Base-by-base conservation (phyloP, 1,140 invertebrate genomes). In the Listronotus oregonensis region DNA sequence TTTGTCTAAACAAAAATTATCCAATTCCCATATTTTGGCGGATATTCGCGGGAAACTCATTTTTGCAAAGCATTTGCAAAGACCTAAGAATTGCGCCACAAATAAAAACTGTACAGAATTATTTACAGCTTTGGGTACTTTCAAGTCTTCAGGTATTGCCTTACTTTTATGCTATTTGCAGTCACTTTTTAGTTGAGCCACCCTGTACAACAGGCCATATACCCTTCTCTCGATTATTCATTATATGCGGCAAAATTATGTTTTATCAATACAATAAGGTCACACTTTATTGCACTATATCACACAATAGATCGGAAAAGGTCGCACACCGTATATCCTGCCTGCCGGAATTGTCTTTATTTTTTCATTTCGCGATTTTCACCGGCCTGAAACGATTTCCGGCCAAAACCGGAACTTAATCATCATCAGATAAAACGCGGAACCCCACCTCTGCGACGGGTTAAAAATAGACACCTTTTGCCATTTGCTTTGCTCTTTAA, bases 331-430 rank as follows among this genome's bases (percentile, higher is more conserved):
- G 58, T 61, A 51, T 18, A 61, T 61, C 58, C 58, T 32, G 11
- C 9, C n/a, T 39, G 34, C 37, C 39, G 15, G 44, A 59, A 34
- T 47, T 50, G 39, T 61, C 50, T 51, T 59, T 14, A 15, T 54
- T 34, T 54, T 46, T 37, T 12, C 34, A 18, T 34, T 59, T 49
- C 46, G 46, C 46, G 9, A 49, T 21, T 49, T 59, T 43, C 56
- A 59, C 40, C 44, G 27, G 12, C 10, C 31, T 46, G 58, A 61
- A 61, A 61, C 58, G 27, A 61, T 61, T 61, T 61, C 58, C 58
- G 46, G 58, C 39, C 27, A n/a, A 37, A 51, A 61, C 15, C 58
- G 58, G 58, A 61, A 61, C 46, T 50, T 21, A 21, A 51, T 51
- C 46, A 27, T 27, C 31, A 17, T 37, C 47, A 50, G 47, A 61